These are phyloP conservation scores for Brachyistius frenatus DNA, from an alignment of 2,113 vertebrate genomes.

Conservation along the genomic window DNA sequence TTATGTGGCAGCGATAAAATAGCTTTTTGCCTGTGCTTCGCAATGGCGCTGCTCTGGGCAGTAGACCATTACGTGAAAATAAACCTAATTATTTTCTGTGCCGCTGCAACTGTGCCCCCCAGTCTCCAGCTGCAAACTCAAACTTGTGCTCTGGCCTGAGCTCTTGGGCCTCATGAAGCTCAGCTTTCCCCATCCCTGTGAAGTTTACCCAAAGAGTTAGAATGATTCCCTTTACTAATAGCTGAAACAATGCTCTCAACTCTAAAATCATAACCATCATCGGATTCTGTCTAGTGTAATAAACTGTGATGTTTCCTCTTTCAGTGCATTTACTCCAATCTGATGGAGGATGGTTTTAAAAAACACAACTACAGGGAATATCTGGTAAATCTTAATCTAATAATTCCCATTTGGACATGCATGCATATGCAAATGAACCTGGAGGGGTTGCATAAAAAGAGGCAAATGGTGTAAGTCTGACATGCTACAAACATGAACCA, in stretches of 20 bases:
- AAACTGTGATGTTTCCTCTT: constrained; percentile 60
- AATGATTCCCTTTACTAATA: constrained; percentile 62
- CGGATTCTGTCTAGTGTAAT: constrained; percentile 55
- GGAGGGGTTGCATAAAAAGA: constrained; percentile 42
- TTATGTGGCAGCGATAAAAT: constrained; percentile 76
- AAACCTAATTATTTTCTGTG: constrained; percentile 82
- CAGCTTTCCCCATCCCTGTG: constrained; percentile 31
- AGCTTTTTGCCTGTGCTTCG: constrained; percentile 77
- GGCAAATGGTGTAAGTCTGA: constrained; percentile 71
- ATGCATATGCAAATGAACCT: constrained; percentile 78
- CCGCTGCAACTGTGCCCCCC: constrained; percentile 56
- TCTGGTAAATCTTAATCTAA: constrained; percentile 76
- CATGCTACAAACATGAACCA: constrained; percentile 81
- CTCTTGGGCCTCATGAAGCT: constrained; percentile 52
- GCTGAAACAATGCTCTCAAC: constrained; percentile 55
- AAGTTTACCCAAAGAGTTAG: constrained; percentile 46
- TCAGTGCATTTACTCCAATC: constrained; percentile 58
- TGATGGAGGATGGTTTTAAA: constrained; percentile 57
- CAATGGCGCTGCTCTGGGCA: constrained; percentile 71
- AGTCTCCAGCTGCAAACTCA: constrained; percentile 66
- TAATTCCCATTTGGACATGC: constrained; percentile 68
- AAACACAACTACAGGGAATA: constrained; percentile 52
- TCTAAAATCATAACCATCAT: constrained; percentile 61
- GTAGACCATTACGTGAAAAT: constrained; percentile 81
- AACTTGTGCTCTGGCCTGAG: constrained; percentile 39